Conservation (phyloP, 2,888 invertebrate species). For the Hirtodrosophila histrioides region DNA sequence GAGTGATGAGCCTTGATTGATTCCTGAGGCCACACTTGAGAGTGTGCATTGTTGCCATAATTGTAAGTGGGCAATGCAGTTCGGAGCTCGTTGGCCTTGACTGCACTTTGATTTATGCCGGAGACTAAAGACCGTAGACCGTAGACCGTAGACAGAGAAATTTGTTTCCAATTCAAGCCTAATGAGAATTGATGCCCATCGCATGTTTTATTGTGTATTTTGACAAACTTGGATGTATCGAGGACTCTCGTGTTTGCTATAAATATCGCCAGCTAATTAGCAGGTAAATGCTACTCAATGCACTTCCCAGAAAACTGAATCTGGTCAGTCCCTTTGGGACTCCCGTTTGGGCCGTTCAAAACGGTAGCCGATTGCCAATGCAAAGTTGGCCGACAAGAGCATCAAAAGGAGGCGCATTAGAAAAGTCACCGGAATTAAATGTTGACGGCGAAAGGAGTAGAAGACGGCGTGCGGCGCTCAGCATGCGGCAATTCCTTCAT, state of each 20-base stretch:
- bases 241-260: constrained; percentile 31
- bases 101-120: constrained; percentile 70
- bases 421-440: constrained; percentile 33
- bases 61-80: constrained; percentile 48
- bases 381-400: constrained; percentile 32
- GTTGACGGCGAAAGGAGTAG: constrained; percentile 20
- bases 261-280: constrained; percentile 63
- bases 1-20: constrained; percentile 83
- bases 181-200: constrained; percentile 77
- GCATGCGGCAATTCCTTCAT: constrained; percentile 24
- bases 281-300: constrained; percentile 50
- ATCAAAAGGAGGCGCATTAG: constrained; percentile 33
- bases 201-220: constrained; percentile 68
- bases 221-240: constrained; percentile 67
- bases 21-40: constrained; percentile 81
- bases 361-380: constrained; percentile 54
- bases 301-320: constrained; percentile 32
- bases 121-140: background rate
- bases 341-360: constrained; percentile 10
- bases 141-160: constrained; percentile 31
- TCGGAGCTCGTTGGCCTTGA: constrained; percentile 53
- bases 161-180: constrained; percentile 77
- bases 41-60: constrained; percentile 68
- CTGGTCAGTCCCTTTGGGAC: background rate
- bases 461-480: constrained; percentile 44